Evolutionary conservation across 2,888 invertebrate species (phyloP), one percentile per base, ranked within the genome.

Genomic region (Toxonevra muliebris): DNA sequence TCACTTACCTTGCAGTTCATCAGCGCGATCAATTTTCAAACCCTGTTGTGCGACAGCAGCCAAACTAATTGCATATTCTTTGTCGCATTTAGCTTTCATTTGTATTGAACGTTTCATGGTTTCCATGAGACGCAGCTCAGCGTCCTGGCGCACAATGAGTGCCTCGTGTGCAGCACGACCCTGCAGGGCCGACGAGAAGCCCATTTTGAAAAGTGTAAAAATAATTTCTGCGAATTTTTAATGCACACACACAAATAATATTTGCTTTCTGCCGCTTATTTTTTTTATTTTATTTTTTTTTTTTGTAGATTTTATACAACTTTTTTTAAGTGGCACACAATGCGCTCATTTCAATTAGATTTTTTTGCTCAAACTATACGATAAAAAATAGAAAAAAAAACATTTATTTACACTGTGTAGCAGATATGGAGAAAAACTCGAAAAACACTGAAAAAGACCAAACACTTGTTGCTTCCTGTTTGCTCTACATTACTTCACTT

Each of bases 131-230:
- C 95, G 90, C 68, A 97, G 88, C 86, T 97, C 97, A 19, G 95
- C 94, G 84, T 97, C 97, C 86, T 97, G 96, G 65, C 97, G 90
- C 70, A 91, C 90, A 76, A 97, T 88, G 76, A 97, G 88, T 73
- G 96, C 96, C 86, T 96, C 96, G 85, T 97, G 97, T 79, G 96
- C 94, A 75, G 91, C 90, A 80, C 93, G 92, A 77, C 95, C 94
- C 86, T 95, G 93, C 66, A 95, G 89, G 82, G 92, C 92, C 76
- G 92, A 89, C 74, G 95, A 94, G 86, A 96, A 96, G 76, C 95
- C 93, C 93, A 94, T 93, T 74, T 20, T 9, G 45, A 12, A 20
- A 60, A 48, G 48, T 7, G 20, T 30, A n/a, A 60, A 3, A 60
- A 15, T 48, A 43, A 15, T 15, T 11, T 57, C 42, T 9, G 15